Evolutionary conservation across 2,888 invertebrate species (phyloP).

Genomic region (Stenolophus ochropezus): DNA sequence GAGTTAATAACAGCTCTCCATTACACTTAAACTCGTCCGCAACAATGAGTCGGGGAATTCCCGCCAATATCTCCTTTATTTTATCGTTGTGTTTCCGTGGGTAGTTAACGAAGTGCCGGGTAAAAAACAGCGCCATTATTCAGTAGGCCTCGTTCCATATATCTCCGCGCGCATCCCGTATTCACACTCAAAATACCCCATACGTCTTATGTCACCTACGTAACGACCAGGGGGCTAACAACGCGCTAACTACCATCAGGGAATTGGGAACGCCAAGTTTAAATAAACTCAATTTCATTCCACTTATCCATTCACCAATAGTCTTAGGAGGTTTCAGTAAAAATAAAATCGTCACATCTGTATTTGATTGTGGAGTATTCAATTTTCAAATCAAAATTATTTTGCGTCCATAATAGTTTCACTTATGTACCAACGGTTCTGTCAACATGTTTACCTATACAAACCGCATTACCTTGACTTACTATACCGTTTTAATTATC

Average conservation of each 20-base stretch:
- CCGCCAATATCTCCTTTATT: neutral
- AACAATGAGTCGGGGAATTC: neutral
- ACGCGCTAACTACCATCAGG: neutral
- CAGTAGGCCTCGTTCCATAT: constrained; percentile 49
- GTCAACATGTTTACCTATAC: too few relatives aligned
- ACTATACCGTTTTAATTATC: too few relatives aligned
- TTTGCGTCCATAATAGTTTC: too few relatives aligned
- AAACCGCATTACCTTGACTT: too few relatives aligned
- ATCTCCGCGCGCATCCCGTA: constrained; percentile 38
- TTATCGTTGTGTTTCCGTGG: neutral
- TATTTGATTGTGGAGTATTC: too few relatives aligned
- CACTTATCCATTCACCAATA: too few relatives aligned
- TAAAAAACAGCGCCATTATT: constrained; percentile 51
- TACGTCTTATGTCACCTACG: constrained; percentile 44
- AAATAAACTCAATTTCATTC: too few relatives aligned
- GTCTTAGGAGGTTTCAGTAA: too few relatives aligned
- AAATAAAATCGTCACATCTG: too few relatives aligned
- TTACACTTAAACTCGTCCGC: neutral
- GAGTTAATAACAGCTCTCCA: neutral
- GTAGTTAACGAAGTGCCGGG: constrained; percentile 34
- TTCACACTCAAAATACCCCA: constrained; percentile 51
- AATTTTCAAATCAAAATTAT: too few relatives aligned
- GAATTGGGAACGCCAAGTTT: neutral
- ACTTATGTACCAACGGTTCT: too few relatives aligned
- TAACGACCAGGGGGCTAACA: neutral